These are phyloP conservation scores for Furcifer pardalis DNA, from an alignment of 2,797 vertebrate genomes.

Conservation along the genomic window DNA sequence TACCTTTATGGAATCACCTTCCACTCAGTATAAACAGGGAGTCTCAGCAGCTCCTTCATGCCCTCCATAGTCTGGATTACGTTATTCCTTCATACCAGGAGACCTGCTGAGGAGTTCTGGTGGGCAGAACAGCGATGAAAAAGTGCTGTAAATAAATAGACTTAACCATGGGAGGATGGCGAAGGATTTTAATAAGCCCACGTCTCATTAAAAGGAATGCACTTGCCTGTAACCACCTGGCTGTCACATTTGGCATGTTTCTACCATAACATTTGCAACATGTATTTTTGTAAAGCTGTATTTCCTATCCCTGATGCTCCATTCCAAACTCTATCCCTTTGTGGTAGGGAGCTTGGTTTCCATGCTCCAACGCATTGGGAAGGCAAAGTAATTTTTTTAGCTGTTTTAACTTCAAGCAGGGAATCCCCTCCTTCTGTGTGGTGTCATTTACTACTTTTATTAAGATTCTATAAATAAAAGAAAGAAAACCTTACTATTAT, in stretches of 20 bases:
- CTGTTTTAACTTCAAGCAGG: neutral
- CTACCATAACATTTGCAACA: conserved; percentile 19
- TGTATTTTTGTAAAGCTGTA: conserved; percentile 38
- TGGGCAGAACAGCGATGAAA: too few species aligned
- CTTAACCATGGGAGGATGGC: neutral
- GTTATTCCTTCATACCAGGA: neutral
- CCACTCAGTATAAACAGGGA: neutral
- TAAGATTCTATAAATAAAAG: conserved; percentile 26
- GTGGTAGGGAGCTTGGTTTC: neutral
- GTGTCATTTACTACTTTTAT: conserved; percentile 1
- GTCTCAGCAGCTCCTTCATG: neutral
- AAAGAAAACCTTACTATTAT: neutral
- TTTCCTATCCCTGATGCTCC: conserved; percentile 5
- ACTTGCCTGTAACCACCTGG: neutral
- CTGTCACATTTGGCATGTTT: conserved; percentile 3
- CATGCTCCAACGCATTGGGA: neutral
- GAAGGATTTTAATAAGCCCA: neutral
- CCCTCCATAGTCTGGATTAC: neutral
- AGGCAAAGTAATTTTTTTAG: neutral
- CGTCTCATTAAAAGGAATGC: neutral
- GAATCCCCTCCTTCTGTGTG: neutral
- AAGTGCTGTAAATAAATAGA: neutral
- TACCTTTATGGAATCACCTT: neutral
- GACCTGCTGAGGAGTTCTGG: neutral
- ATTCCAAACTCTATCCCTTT: neutral